Percentiles rank a stretch among this genome's conserved stretches.
These are phyloP conservation scores for Lomographa bimaculata DNA, from an alignment of 2,888 invertebrate genomes.

Conservation along the genomic window DNA sequence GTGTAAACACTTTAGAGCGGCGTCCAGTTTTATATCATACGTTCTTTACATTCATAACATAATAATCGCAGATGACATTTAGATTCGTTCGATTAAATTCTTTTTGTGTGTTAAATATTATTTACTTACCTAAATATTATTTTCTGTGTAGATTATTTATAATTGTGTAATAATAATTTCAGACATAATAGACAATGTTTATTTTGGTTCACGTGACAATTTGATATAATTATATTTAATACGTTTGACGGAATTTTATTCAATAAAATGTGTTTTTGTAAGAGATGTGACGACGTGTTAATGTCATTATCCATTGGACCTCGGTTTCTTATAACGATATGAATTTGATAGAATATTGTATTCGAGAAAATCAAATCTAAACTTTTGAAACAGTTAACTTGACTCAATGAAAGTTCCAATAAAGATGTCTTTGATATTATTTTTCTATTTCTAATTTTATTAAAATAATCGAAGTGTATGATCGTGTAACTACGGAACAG, in stretches of 20 bases:
- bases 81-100: conserved; percentile 51
- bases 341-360: conserved; percentile 25
- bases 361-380: conserved; percentile 22
- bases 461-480: conserved; percentile 74
- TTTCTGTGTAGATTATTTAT: conserved; percentile 64
- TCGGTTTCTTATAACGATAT: conserved; percentile 27
- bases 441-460: conserved; percentile 83
- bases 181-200: conserved; percentile 71
- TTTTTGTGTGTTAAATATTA: conserved; percentile 69
- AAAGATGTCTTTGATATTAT: conserved; percentile 80
- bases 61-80: conserved; percentile 47
- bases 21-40: too few species aligned
- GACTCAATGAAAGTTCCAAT: conserved; percentile 75
- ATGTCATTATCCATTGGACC: conserved; percentile 36
- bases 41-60: conserved; percentile 56
- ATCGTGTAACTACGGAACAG: conserved; percentile 76
- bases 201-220: conserved; percentile 62
- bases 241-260: conserved; percentile 28
- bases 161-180: conserved; percentile 60
- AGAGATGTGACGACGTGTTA: conserved; percentile 40
- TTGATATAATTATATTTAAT: conserved; percentile 47
- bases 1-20: too few species aligned
- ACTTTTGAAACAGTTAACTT: conserved; percentile 27
- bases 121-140: conserved; percentile 60
- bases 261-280: conserved; percentile 54